Base-by-base conservation (phyloP, 2,113 vertebrate species). In the Triplophysa dalaica region DNA sequence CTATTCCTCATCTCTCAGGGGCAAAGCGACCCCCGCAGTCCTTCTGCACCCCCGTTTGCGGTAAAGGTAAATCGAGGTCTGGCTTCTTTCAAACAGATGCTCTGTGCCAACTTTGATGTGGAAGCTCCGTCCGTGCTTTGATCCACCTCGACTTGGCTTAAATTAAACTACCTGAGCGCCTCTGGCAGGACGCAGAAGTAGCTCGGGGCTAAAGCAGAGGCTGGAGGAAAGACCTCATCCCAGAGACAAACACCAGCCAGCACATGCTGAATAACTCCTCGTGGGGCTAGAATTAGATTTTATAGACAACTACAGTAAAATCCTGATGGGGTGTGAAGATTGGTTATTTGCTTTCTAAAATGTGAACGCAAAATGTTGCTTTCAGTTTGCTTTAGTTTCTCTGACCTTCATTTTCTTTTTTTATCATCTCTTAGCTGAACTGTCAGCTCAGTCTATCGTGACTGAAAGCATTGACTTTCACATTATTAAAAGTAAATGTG, bases 31-130 rank as follows among this genome's bases (percentile, higher is more conserved):
- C 50, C 64, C 17, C 79, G 19, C 64, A 13, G 8, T 62, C 48
- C 56, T 26, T 19, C 70, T 61, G 50, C 62, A 78, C 38, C 58
- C 58, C 26, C 56, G 72, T 81, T 75, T 70, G 70, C 17, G 41
- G 61, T 45, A 54, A 77, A 70, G 81, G 81, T 85, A 80, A 85
- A 82, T 74, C 70, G 78, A 75, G 78, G 78, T 85, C 75, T 67
- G 22, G 4, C 75, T 76, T 72, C 78, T 81, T 78, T 50, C 58
- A 17, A 64, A 70, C 19, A 63, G 61, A 81, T 80, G 60, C 72
- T 43, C 58, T 33, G 17, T 69, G 1, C 41, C 33, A 48, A 70
- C 78, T 85, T 85, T 85, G 84, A 85, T 78, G 77, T 85, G 75
- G 78, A 22, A 24, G 63, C 69, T 78, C 17, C 4, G 68, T 50